These are phyloP conservation scores for Drosophila stalkeri DNA, from an alignment of 2,888 invertebrate species.

Conservation along the genomic window DNA sequence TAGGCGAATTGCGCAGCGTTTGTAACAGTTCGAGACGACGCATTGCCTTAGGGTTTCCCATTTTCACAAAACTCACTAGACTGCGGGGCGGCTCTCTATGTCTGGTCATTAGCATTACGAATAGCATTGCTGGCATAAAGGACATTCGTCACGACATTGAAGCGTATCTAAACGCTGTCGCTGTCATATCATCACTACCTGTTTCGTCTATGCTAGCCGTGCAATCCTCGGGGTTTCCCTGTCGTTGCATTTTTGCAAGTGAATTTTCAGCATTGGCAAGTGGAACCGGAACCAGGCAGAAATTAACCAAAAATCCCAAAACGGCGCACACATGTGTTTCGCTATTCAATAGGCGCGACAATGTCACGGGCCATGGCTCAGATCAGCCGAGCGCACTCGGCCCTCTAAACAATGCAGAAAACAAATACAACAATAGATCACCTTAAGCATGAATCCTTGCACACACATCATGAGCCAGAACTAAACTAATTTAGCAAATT, in stretches of 20 bases:
- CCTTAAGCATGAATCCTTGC: conserved; percentile 8
- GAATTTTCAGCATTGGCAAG: conserved; percentile 38
- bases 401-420: conserved; percentile 2
- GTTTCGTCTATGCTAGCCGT: conserved; percentile 14
- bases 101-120: conserved; percentile 59
- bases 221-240: conserved; percentile 45
- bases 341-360: conserved; percentile 48
- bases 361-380: conserved; percentile 50
- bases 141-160: conserved; percentile 49
- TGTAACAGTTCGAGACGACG: conserved; percentile 8
- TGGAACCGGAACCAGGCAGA: conserved; percentile 47
- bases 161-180: conserved; percentile 65
- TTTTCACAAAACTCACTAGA: not conserved
- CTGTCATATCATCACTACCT: conserved; percentile 52
- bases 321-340: conserved; percentile 42
- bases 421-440: conserved; percentile 12
- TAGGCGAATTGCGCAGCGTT: conserved; percentile 51
- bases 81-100: conserved; percentile 36
- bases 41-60: conserved; percentile 1
- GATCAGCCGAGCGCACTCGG: conserved; percentile 26
- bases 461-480: conserved; percentile 42
- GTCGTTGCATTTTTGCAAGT: conserved; percentile 59
- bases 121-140: conserved; percentile 21
- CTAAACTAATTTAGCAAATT: conserved; percentile 18
- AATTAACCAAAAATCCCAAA: not conserved